A percentile compares a stretch with the other conserved stretches of the same genome.
Evolutionary conservation across 2,113 vertebrate species (phyloP).

Genomic region (Paracanthobrama guichenoti): DNA sequence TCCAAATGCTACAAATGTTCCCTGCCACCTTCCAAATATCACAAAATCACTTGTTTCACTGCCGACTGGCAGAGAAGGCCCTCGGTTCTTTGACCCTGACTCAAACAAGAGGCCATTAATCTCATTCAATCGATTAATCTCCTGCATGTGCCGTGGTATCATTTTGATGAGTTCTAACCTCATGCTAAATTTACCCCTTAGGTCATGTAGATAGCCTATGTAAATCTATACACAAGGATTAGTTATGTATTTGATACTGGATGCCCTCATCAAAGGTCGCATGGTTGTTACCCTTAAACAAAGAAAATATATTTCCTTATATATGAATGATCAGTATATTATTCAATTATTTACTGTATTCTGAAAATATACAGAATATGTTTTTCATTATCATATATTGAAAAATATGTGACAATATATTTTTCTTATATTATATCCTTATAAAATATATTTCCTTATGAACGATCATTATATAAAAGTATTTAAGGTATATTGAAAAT

Average conservation of each 20-base stretch:
- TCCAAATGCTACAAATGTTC: constrained; percentile 24
- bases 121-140: constrained; percentile 26
- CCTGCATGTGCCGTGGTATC: background rate
- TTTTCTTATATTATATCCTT: too few relatives aligned
- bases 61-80: background rate
- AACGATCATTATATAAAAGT: too few relatives aligned
- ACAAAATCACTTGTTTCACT: constrained; percentile 22
- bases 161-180: constrained; percentile 34
- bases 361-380: too few relatives aligned
- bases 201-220: constrained; percentile 39
- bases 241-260: constrained; percentile 32
- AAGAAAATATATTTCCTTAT: too few relatives aligned
- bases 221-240: constrained; percentile 38
- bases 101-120: background rate
- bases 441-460: too few relatives aligned
- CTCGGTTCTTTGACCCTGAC: constrained; percentile 2
- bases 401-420: too few relatives aligned
- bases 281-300: background rate
- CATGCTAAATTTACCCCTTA: constrained; percentile 42
- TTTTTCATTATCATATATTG: too few relatives aligned
- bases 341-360: too few relatives aligned
- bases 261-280: constrained; percentile 7
- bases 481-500: too few relatives aligned
- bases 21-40: constrained; percentile 13
- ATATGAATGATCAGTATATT: too few relatives aligned